A percentile compares a stretch with the other conserved stretches of the same genome.
phyloP scores from a whole-genome alignment of 2,113 vertebrate species.

The Seriola aureovittata region DNA sequence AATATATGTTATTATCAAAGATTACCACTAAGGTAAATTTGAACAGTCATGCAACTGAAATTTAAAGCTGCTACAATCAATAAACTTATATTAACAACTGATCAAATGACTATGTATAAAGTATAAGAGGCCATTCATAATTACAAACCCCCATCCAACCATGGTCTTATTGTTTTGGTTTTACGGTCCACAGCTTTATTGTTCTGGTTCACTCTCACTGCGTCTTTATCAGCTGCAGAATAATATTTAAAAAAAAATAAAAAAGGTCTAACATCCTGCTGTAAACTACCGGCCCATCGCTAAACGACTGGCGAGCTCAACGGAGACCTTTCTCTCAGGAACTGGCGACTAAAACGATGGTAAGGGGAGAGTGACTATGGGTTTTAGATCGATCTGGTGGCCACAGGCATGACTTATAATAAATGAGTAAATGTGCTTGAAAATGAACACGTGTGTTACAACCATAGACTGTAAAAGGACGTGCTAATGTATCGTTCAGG shows the following conservation, averaged over 20 bases:
- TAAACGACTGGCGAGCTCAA: too few relatives aligned
- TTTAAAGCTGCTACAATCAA: background rate
- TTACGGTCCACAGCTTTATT: background rate
- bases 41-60: background rate
- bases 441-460: background rate
- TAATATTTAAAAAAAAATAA: background rate
- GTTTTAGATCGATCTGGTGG: background rate
- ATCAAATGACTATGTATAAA: background rate
- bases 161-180: background rate
- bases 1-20: background rate
- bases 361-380: background rate
- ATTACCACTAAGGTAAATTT: background rate
- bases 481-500: too few relatives aligned
- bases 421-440: too few relatives aligned
- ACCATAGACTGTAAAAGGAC: too few relatives aligned
- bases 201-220: background rate
- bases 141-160: background rate
- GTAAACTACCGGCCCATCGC: background rate
- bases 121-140: background rate
- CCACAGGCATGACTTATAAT: too few relatives aligned
- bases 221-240: background rate
- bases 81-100: background rate
- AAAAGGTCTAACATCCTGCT: background rate
- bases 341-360: too few relatives aligned
- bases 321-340: too few relatives aligned